Percentiles rank a stretch among this genome's conserved stretches.
Conservation (phyloP, 1,140 invertebrate genomes). For the Whitmania pigra region DNA sequence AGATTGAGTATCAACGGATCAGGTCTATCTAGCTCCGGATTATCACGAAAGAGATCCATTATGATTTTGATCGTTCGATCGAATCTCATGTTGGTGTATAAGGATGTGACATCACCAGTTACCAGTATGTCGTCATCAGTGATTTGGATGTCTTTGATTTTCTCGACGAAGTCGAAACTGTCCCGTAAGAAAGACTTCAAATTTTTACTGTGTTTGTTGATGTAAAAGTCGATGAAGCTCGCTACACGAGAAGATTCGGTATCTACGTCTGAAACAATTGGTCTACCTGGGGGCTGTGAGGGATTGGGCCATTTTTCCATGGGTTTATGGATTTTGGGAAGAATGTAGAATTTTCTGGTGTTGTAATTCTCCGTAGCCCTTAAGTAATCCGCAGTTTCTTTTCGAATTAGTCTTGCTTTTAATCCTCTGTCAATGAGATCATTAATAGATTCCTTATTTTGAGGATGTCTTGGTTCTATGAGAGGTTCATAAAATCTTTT, state of each 20-base stretch:
- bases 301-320: too few relatives aligned
- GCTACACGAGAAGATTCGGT: background rate
- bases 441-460: too few relatives aligned
- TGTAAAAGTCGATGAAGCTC: conserved; percentile 5
- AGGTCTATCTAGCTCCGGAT: background rate
- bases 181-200: background rate
- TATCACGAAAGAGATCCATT: background rate
- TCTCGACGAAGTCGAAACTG: conserved; percentile 6
- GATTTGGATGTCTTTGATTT: background rate
- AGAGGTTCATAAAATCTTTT: background rate
- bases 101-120: background rate
- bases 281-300: too few relatives aligned
- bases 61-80: background rate
- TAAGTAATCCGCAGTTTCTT: background rate
- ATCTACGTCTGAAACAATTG: too few relatives aligned
- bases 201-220: background rate
- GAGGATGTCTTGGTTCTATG: too few relatives aligned
- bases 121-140: background rate
- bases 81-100: conserved; percentile 18
- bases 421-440: background rate
- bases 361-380: background rate
- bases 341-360: conserved; percentile 1
- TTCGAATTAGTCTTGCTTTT: background rate
- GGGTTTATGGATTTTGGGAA: too few relatives aligned
- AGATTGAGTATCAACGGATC: background rate